A percentile compares a stretch with the other conserved stretches of the same genome.
These are phyloP conservation scores for Thymelicus acteon DNA, from an alignment of 2,888 invertebrate species.

Conservation along the genomic window DNA sequence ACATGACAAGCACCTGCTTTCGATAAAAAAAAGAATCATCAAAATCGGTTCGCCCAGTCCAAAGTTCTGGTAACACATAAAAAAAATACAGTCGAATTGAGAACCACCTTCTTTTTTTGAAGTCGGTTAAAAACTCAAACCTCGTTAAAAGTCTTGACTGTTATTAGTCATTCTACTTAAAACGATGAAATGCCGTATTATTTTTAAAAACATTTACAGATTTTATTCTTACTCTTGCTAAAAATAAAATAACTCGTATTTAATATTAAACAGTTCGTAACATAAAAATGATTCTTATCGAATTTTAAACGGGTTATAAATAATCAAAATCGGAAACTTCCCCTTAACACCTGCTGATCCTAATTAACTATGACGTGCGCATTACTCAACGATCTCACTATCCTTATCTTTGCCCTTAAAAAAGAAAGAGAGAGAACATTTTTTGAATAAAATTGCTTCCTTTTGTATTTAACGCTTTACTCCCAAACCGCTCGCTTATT, in stretches of 20 bases:
- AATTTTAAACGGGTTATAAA: conserved; percentile 18
- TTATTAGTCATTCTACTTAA: too few species aligned
- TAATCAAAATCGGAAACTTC: conserved; percentile 43
- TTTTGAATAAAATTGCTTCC: conserved; percentile 61
- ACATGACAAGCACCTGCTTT: too few species aligned
- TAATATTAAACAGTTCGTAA: neutral
- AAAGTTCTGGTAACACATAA: too few species aligned
- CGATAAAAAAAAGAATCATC: too few species aligned
- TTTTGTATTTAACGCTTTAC: conserved; percentile 49
- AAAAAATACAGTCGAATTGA: too few species aligned
- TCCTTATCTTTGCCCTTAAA: conserved; percentile 53
- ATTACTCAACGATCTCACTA: conserved; percentile 62
- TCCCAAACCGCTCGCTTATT: conserved; percentile 45
- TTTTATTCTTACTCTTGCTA: too few species aligned
- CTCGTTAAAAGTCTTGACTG: too few species aligned
- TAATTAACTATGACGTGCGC: conserved; percentile 75
- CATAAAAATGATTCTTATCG: conserved; percentile 22
- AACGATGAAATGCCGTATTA: too few species aligned
- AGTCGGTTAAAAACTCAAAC: too few species aligned
- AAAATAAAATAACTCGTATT: neutral
- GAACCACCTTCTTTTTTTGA: too few species aligned
- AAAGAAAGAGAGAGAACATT: conserved; percentile 49
- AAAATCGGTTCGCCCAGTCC: too few species aligned
- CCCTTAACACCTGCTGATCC: conserved; percentile 66
- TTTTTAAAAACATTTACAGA: too few species aligned